Percentiles rank a stretch among this genome's conserved stretches.
Evolutionary conservation across 1,140 invertebrate genomes (phyloP).

Genomic region (Conopomorpha cramerella): DNA sequence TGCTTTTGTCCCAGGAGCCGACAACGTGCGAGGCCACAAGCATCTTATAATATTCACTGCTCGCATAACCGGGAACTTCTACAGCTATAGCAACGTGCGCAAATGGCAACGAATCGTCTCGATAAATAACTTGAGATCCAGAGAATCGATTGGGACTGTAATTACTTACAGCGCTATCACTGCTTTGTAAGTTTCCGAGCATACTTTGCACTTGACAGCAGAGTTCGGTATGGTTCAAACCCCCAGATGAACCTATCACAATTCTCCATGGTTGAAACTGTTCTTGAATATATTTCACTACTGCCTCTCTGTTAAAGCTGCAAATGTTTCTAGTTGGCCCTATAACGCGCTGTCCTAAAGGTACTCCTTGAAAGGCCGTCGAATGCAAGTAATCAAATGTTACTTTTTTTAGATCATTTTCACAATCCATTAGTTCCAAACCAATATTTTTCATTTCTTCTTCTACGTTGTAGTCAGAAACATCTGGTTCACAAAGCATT

Average conservation of each 20-base stretch:
- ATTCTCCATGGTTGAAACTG: not conserved
- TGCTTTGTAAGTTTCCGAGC: slow-evolving; percentile 13
- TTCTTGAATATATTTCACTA: not conserved
- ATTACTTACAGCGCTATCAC: slow-evolving; percentile 7
- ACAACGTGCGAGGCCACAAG: slow-evolving; percentile 19
- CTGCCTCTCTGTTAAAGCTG: not conserved
- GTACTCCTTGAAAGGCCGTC: slow-evolving; percentile 67
- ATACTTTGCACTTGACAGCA: slow-evolving; percentile 16
- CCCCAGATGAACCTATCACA: not conserved
- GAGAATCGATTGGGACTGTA: slow-evolving; percentile 39
- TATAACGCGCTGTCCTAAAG: slow-evolving; percentile 70
- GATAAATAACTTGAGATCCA: slow-evolving; percentile 64
- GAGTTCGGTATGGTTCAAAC: slow-evolving; percentile 5
- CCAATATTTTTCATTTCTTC: slow-evolving; percentile 74
- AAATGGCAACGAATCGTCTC: slow-evolving; percentile 71
- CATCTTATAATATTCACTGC: slow-evolving; percentile 18
- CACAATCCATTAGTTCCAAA: slow-evolving; percentile 52
- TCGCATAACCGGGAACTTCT: slow-evolving; percentile 57
- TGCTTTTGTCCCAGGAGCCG: slow-evolving; percentile 31
- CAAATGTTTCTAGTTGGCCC: slow-evolving; percentile 24
- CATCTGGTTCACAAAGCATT: slow-evolving; percentile 73
- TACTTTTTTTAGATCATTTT: slow-evolving; percentile 14
- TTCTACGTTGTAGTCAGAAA: slow-evolving; percentile 74
- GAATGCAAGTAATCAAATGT: slow-evolving; percentile 76
- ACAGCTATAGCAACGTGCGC: slow-evolving; percentile 76